These are phyloP conservation scores for Cantharis nigra DNA, from an alignment of 2,888 invertebrate genomes.

Conservation along the genomic window DNA sequence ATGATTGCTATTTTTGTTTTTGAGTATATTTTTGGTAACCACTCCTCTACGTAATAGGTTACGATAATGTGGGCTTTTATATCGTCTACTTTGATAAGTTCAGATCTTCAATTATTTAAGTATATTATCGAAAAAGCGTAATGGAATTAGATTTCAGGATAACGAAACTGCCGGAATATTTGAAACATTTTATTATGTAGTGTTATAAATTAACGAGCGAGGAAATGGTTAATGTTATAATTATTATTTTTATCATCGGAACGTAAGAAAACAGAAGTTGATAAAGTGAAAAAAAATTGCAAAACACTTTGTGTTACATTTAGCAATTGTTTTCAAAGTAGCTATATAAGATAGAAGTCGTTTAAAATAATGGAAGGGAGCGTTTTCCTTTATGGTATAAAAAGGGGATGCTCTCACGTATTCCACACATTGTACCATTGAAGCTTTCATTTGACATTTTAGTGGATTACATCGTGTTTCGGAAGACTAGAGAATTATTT, in stretches of 20 bases:
- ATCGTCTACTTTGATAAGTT: background rate
- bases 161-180: background rate
- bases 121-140: background rate
- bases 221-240: background rate
- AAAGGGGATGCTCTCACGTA: background rate
- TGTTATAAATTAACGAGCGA: background rate
- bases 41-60: background rate
- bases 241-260: background rate
- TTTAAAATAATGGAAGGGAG: constrained; percentile 1
- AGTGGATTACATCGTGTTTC: background rate
- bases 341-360: constrained; percentile 3
- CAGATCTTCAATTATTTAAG: background rate
- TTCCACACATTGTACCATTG: background rate
- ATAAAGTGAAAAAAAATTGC: background rate
- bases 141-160: background rate
- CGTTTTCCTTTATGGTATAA: background rate
- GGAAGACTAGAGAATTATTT: background rate
- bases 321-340: constrained; percentile 1
- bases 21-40: background rate
- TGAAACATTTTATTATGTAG: background rate
- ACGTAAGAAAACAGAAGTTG: background rate
- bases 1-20: background rate
- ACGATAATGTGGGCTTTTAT: background rate
- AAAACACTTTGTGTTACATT: background rate
- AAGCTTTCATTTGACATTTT: constrained; percentile 3